Evolutionary conservation across 1,140 invertebrate genomes (phyloP).

Genomic region (Drosophila elegans): DNA sequence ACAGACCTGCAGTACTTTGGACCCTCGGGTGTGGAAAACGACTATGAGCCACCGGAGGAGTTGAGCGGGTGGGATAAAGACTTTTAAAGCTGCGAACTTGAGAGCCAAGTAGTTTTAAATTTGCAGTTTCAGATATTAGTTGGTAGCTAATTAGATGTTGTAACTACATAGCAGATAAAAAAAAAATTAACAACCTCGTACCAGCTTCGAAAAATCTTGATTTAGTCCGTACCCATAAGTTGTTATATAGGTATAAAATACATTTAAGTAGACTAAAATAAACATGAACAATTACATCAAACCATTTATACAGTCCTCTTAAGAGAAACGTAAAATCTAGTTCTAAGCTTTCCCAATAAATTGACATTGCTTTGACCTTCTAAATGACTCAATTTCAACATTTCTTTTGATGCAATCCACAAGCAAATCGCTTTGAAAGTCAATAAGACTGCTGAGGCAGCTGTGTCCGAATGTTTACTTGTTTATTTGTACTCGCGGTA

Average conservation of each 20-base stretch:
- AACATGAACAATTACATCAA: constrained; percentile 24
- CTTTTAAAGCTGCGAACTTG: constrained; percentile 84
- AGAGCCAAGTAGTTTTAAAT: not conserved
- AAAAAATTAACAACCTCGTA: too few species aligned
- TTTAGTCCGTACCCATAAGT: too few species aligned
- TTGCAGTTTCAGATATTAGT: constrained; percentile 19
- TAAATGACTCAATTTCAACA: not conserved
- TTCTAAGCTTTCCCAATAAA: constrained; percentile 26
- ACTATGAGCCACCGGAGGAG: constrained; percentile 88
- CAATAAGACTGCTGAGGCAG: not conserved
- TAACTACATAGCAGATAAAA: too few species aligned
- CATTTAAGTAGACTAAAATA: not conserved
- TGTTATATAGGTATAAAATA: not conserved
- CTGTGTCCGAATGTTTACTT: constrained; percentile 20
- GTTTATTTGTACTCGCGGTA: constrained; percentile 35
- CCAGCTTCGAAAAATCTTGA: constrained; percentile 4
- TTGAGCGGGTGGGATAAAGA: constrained; percentile 90
- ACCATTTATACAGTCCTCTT: not conserved
- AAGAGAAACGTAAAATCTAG: not conserved
- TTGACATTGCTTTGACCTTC: constrained; percentile 12
- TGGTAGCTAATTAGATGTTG: not conserved
- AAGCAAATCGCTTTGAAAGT: not conserved
- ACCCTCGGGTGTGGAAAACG: constrained; percentile 86
- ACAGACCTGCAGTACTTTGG: constrained; percentile 89
- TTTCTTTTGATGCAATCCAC: not conserved